Percentiles rank a stretch among this genome's conserved stretches.
These are phyloP conservation scores for Limnothrissa miodon DNA, from an alignment of 2,113 vertebrate genomes.

Conservation along the genomic window DNA sequence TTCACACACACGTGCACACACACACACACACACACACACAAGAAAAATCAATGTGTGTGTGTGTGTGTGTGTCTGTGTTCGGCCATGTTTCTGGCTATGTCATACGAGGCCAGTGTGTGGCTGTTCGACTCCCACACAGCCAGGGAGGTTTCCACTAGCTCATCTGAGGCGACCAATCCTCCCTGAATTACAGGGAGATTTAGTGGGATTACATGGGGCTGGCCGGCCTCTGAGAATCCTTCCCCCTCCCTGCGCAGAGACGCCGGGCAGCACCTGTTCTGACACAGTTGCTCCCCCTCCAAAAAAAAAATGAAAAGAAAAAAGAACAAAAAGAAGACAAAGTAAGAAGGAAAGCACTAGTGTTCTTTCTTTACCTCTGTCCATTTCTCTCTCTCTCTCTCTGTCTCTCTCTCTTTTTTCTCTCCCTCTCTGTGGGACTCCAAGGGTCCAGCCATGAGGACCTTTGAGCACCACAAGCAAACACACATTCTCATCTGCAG, in stretches of 20 bases:
- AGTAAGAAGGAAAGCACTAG: constrained; percentile 29
- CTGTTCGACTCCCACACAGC: constrained; percentile 66
- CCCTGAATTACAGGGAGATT: constrained; percentile 80
- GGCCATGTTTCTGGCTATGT: constrained; percentile 48
- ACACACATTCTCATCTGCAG: constrained; percentile 11
- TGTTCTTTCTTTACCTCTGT: neutral
- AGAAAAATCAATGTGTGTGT: constrained; percentile 38
- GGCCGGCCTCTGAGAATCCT: constrained; percentile 70
- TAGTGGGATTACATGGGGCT: constrained; percentile 68
- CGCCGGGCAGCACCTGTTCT: constrained; percentile 75
- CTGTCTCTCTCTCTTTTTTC: neutral
- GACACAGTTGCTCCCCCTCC: constrained; percentile 49
- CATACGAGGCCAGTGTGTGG: constrained; percentile 59
- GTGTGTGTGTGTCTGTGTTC: neutral
- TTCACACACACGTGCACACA: constrained; percentile 8
- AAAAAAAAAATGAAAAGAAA: constrained; percentile 44
- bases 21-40: constrained; percentile 15
- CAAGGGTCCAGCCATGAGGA: neutral
- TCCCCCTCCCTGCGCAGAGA: constrained; percentile 65
- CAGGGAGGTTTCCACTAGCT: constrained; percentile 73
- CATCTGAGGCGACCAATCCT: constrained; percentile 78
- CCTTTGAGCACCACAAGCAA: neutral
- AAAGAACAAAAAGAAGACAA: constrained; percentile 25
- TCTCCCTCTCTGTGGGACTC: neutral
- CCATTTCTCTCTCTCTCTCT: constrained; percentile 9